These are phyloP conservation scores for Meriones psammophilus DNA, from an alignment of 2,797 vertebrate species.

Conservation along the genomic window DNA sequence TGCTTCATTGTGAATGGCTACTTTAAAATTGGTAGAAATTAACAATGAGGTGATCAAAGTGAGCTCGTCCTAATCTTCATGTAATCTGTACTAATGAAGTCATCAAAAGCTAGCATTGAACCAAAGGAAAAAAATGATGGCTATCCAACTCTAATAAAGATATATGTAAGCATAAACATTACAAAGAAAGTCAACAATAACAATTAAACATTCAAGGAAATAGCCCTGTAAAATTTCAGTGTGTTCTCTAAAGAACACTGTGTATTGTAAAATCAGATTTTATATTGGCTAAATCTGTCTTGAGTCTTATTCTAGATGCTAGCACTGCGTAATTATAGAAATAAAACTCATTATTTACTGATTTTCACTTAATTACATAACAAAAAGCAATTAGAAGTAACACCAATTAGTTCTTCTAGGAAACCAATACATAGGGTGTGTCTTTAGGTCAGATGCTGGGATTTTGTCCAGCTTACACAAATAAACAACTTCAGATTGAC, in stretches of 20 bases:
- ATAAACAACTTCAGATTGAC: not conserved
- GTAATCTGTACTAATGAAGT: not conserved
- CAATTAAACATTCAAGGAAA: conserved; percentile 6
- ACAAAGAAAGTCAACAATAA: not conserved
- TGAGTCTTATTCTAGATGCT: conserved; percentile 33
- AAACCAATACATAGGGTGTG: not conserved
- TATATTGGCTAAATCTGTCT: not conserved
- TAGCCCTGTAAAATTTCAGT: not conserved
- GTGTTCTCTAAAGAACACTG: not conserved
- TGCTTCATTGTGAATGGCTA: conserved; percentile 36
- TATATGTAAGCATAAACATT: not conserved
- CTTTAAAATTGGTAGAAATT: conserved; percentile 54
- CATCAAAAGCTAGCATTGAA: not conserved
- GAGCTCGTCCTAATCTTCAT: conserved; percentile 17
- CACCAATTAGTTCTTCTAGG: not conserved
- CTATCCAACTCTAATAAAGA: conserved; percentile 15
- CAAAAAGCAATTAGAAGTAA: not conserved
- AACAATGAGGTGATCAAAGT: conserved; percentile 18
- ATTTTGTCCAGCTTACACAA: conserved; percentile 26
- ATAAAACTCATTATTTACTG: conserved; percentile 20
- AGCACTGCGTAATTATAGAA: conserved; percentile 10
- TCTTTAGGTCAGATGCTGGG: not conserved
- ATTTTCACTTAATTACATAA: not conserved
- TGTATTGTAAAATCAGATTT: conserved; percentile 28
- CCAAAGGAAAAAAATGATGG: not conserved